Evolutionary conservation across 64 coral and sea anemone genomes (phyloP).

Genomic region (Porites lutea): DNA sequence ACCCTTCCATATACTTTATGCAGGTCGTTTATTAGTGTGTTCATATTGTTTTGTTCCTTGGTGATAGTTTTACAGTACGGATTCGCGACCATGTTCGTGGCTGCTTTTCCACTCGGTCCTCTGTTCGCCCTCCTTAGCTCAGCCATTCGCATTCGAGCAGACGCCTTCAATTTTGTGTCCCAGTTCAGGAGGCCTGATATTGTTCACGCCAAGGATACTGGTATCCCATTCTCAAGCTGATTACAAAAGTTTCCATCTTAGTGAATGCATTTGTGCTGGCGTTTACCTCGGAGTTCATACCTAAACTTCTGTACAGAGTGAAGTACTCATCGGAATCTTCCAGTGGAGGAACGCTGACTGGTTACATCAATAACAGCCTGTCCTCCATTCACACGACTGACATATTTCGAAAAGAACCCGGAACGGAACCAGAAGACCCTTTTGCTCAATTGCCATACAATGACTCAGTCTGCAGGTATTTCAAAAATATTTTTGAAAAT

Average conservation of each 20-base stretch:
- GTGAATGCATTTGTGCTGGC: conserved; percentile 86
- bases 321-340: conserved; percentile 36
- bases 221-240: conserved; percentile 66
- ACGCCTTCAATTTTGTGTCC: conserved; percentile 79
- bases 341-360: conserved; percentile 52
- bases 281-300: conserved; percentile 89
- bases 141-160: conserved; percentile 66
- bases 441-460: conserved; percentile 68
- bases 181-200: conserved; percentile 83
- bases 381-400: conserved; percentile 74
- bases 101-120: conserved; percentile 82
- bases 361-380: conserved; percentile 76
- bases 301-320: conserved; percentile 68
- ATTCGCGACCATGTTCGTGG: conserved; percentile 92
- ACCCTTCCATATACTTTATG: too few species aligned
- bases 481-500: too few species aligned
- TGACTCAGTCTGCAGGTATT: conserved; percentile 20
- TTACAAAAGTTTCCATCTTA: conserved; percentile 73
- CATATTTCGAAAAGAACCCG: conserved; percentile 76
- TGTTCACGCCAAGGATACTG: conserved; percentile 73
- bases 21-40: neutral
- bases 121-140: conserved; percentile 81
- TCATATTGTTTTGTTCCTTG: neutral
- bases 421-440: conserved; percentile 48
- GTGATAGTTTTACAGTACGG: conserved; percentile 85